Conservation (phyloP, 2,797 vertebrate genomes). For the Sebastes paucispinis region DNA sequence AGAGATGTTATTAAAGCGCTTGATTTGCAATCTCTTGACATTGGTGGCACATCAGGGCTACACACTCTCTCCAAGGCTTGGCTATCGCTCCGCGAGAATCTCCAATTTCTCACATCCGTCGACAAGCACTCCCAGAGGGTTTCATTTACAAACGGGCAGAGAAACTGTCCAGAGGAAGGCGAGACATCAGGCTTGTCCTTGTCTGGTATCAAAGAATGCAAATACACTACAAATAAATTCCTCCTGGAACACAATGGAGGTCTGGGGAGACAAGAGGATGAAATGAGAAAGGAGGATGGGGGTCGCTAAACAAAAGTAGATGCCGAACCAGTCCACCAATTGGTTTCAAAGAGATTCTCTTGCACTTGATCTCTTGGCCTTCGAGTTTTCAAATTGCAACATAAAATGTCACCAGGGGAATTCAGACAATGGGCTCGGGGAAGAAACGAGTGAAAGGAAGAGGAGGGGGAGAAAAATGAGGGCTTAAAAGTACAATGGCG, state of each 20-base stretch:
- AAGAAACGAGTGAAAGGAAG: conserved; percentile 63
- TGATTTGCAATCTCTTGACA: conserved; percentile 81
- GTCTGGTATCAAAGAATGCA: conserved; percentile 79
- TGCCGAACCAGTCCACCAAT: conserved; percentile 75
- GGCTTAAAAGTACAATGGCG: conserved; percentile 93
- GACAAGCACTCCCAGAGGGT: conserved; percentile 77
- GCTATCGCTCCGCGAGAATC: conserved; percentile 67
- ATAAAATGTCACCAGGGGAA: conserved; percentile 87
- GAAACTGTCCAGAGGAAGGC: conserved; percentile 74
- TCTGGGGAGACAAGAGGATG: conserved; percentile 70
- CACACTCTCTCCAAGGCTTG: conserved; percentile 53
- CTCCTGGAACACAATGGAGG: conserved; percentile 68
- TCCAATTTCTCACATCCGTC: conserved; percentile 77
- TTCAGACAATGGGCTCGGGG: conserved; percentile 84
- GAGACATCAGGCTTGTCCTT: conserved; percentile 77
- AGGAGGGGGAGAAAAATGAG: conserved; percentile 89
- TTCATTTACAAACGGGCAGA: conserved; percentile 79
- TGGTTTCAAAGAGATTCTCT: conserved; percentile 78
- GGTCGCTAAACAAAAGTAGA: conserved; percentile 68
- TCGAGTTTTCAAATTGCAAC: conserved; percentile 85
- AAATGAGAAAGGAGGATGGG: conserved; percentile 69
- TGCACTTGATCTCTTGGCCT: conserved; percentile 87
- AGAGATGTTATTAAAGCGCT: conserved; percentile 79
- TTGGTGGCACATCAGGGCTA: conserved; percentile 66
- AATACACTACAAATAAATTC: conserved; percentile 82